phyloP scores from a whole-genome alignment of 2,888 invertebrate species.

The Meganola albula region DNA sequence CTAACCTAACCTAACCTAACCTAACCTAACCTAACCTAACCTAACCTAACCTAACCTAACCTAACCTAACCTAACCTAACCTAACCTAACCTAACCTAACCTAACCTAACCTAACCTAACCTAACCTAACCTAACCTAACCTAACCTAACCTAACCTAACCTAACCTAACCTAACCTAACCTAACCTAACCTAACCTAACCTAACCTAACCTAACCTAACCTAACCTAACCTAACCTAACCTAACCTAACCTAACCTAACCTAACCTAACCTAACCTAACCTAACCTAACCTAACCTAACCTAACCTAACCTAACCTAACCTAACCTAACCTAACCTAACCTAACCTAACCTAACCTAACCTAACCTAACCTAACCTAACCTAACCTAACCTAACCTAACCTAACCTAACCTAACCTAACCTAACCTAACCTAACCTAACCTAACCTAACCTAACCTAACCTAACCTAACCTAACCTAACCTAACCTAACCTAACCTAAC shows the following conservation, averaged over 20 bases:
- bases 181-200: slow-evolving; percentile 7
- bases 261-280: slow-evolving; percentile 9
- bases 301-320: slow-evolving; percentile 9
- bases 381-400: slow-evolving; percentile 9
- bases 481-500: slow-evolving; percentile 9
- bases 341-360: slow-evolving; percentile 9
- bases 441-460: slow-evolving; percentile 9
- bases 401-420: slow-evolving; percentile 9
- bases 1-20: slow-evolving; percentile 9
- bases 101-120: slow-evolving; percentile 7
- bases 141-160: slow-evolving; percentile 10
- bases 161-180: slow-evolving; percentile 8
- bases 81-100: slow-evolving; percentile 7
- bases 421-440: slow-evolving; percentile 9
- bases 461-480: slow-evolving; percentile 9
- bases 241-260: slow-evolving; percentile 4
- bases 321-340: slow-evolving; percentile 9
- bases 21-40: slow-evolving; percentile 9
- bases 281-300: slow-evolving; percentile 12
- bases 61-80: slow-evolving; percentile 8
- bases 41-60: slow-evolving; percentile 9
- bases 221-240: slow-evolving; percentile 6
- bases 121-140: slow-evolving; percentile 9
- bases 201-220: slow-evolving; percentile 6
- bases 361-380: slow-evolving; percentile 9